phyloP scores from a whole-genome alignment of 2,113 vertebrate genomes.

The Diphyllodes magnificus region DNA sequence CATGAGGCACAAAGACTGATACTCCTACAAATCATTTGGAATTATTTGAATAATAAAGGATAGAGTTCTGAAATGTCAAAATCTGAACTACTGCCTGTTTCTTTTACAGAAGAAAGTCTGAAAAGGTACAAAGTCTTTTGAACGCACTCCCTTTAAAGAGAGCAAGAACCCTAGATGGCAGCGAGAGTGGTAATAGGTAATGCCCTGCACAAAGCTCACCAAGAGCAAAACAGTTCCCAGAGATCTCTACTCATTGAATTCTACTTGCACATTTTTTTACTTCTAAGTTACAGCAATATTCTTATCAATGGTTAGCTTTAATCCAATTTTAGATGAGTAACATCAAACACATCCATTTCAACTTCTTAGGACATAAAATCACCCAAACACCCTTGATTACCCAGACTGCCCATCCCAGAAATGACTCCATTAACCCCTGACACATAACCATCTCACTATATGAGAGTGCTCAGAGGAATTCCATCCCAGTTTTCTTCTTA shows the following conservation, averaged over 20 bases:
- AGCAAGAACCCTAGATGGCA: background rate
- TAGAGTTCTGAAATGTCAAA: background rate
- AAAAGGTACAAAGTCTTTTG: background rate
- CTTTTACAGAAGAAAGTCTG: background rate
- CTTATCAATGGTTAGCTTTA: background rate
- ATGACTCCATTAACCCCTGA: background rate
- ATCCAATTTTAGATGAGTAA: background rate
- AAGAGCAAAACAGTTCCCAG: background rate
- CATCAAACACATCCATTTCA: background rate
- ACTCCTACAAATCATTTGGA: background rate
- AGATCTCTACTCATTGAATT: background rate
- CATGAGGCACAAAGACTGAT: background rate
- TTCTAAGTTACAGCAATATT: background rate
- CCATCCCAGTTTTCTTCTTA: background rate
- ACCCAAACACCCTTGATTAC: background rate
- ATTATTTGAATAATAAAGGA: background rate
- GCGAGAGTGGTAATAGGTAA: background rate
- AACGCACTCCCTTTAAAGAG: background rate
- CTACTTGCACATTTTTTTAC: background rate
- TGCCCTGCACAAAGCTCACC: background rate
- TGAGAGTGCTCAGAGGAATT: background rate
- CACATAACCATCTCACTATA: background rate
- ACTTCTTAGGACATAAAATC: background rate
- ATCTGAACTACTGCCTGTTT: background rate
- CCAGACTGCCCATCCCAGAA: background rate